phyloP scores from a whole-genome alignment of 2,113 vertebrate species.

The Chrysemys picta region DNA sequence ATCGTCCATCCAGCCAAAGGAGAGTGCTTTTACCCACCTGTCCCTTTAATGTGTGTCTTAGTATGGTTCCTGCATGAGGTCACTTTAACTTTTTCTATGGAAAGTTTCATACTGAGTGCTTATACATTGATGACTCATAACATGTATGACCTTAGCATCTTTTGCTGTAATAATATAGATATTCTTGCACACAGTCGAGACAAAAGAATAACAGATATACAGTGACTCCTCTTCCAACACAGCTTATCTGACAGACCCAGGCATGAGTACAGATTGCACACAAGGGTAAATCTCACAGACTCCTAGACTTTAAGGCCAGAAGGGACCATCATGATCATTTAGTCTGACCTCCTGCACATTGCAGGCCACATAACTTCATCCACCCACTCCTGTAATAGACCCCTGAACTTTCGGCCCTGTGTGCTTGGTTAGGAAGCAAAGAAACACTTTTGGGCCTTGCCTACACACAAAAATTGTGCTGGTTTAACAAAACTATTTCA shows the following conservation, averaged over 20 bases:
- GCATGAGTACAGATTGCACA: not conserved
- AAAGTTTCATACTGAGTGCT: not conserved
- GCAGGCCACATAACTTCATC: not conserved
- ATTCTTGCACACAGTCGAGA: not conserved
- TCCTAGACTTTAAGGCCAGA: not conserved
- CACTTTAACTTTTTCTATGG: not conserved
- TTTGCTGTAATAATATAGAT: not conserved
- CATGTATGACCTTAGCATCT: fast-evolving
- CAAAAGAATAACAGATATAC: fast-evolving
- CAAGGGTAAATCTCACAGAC: not conserved
- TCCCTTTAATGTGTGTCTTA: not conserved
- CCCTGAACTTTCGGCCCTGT: not conserved
- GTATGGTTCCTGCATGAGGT: not conserved
- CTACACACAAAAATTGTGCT: fast-evolving
- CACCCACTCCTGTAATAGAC: not conserved
- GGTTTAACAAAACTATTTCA: not conserved
- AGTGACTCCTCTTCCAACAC: not conserved
- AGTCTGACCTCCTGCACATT: not conserved
- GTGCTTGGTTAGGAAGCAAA: not conserved
- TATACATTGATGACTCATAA: not conserved
- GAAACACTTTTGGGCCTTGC: not conserved
- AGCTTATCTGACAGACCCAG: not conserved
- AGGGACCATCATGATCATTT: not conserved
- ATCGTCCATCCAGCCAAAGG: not conserved
- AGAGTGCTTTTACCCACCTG: not conserved